Conservation (phyloP, 2,888 invertebrate genomes). For the Zaprionus lineosus region DNA sequence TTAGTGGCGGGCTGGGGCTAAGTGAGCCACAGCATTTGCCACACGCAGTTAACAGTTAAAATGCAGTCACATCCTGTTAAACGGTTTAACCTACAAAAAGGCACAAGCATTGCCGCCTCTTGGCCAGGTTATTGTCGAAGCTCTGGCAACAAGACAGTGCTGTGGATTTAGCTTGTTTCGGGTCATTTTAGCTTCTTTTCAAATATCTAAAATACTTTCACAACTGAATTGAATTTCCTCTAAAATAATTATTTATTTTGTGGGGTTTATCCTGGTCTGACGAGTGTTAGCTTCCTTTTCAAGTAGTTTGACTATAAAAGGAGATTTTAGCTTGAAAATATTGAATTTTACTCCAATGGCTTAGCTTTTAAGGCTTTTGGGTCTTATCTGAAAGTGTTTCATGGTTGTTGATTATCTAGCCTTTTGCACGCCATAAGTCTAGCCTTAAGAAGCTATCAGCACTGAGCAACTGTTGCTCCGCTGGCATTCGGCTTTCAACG, state of each 20-base stretch:
- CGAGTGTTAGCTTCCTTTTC: too few species aligned
- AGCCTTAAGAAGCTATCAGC: not conserved
- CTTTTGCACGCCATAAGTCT: not conserved
- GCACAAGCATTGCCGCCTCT: slow-evolving; percentile 33
- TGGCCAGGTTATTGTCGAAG: slow-evolving; percentile 28
- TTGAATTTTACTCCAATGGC: too few species aligned
- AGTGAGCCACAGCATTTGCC: slow-evolving; percentile 43
- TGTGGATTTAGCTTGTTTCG: not conserved
- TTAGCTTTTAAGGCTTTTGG: too few species aligned
- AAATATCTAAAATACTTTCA: too few species aligned
- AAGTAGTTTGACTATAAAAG: too few species aligned
- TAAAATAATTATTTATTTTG: too few species aligned
- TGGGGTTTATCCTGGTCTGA: too few species aligned
- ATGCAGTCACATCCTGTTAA: slow-evolving; percentile 68
- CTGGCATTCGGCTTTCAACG: slow-evolving; percentile 26
- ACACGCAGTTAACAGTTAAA: slow-evolving; percentile 60
- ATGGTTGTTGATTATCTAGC: not conserved
- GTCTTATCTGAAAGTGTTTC: too few species aligned
- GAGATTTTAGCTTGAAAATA: too few species aligned
- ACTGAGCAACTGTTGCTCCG: slow-evolving; percentile 48
- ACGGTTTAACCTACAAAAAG: slow-evolving; percentile 69
- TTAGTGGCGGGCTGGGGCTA: slow-evolving; percentile 10
- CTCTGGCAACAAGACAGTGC: not conserved
- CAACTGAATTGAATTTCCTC: too few species aligned
- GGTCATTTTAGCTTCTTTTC: too few species aligned